phyloP scores from a whole-genome alignment of 1,140 invertebrate species.

The Phenacoccus solenopsis region DNA sequence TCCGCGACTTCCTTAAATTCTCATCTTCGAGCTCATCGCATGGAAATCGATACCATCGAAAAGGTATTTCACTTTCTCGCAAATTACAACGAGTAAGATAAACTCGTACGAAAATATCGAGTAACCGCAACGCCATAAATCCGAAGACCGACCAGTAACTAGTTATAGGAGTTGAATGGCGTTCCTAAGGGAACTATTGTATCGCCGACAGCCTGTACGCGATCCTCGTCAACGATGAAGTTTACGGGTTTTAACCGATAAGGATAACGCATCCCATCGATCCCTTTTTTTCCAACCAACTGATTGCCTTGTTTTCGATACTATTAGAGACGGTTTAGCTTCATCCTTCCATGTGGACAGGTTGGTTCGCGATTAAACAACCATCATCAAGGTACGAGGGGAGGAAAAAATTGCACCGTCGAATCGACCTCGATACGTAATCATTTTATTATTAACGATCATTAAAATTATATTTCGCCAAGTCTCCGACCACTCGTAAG shows the following conservation, averaged over 20 bases:
- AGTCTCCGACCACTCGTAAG: no score
- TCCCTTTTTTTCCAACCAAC: background rate
- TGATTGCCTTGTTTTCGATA: conserved; percentile 7
- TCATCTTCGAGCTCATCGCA: no score
- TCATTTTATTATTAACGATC: background rate
- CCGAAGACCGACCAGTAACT: conserved; percentile 7
- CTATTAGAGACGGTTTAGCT: no score
- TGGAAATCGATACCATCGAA: background rate
- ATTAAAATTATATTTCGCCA: background rate
- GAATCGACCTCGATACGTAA: no score
- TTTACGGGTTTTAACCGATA: conserved; percentile 15
- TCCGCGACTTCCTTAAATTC: no score
- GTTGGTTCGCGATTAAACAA: background rate
- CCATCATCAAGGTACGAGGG: background rate
- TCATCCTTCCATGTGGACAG: no score
- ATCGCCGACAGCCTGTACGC: conserved; percentile 5
- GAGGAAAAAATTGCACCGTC: background rate
- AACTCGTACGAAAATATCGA: conserved; percentile 7
- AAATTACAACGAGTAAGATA: conserved; percentile 12
- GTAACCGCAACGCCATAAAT: conserved; percentile 12
- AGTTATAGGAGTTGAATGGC: conserved; percentile 13
- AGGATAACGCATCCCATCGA: background rate
- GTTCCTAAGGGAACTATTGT: conserved; percentile 14
- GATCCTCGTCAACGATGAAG: conserved; percentile 6
- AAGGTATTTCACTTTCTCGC: conserved; percentile 10